Evolutionary conservation across 2,888 invertebrate species (phyloP).

Genomic region (Laothoe populi): DNA sequence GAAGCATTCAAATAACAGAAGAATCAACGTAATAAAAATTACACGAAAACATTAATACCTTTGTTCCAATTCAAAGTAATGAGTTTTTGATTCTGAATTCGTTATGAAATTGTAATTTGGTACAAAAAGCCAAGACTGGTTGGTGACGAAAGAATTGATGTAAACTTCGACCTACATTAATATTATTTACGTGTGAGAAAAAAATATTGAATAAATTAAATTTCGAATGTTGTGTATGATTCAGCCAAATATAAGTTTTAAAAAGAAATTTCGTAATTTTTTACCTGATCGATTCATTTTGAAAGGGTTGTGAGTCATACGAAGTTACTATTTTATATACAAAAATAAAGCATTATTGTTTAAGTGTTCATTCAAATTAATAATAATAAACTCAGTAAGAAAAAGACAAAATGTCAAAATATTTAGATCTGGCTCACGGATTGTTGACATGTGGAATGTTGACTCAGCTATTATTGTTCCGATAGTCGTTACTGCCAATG

Average conservation of each 20-base stretch:
- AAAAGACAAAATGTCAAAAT: no score
- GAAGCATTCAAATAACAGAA: not conserved
- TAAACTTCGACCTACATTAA: constrained; percentile 11
- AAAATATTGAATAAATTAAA: not conserved
- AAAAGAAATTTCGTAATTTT: not conserved
- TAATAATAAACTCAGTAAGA: no score
- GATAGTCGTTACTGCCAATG: no score
- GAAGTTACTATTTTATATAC: not conserved
- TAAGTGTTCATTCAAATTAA: no score
- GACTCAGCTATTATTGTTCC: no score
- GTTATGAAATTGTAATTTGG: constrained; percentile 12
- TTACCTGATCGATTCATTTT: not conserved
- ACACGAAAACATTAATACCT: not conserved
- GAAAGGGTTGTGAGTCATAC: not conserved
- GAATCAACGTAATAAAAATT: not conserved
- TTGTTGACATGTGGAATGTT: no score
- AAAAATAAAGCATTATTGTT: no score
- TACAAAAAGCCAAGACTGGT: not conserved
- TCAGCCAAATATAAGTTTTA: not conserved
- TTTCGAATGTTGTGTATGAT: not conserved
- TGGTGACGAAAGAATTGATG: not conserved
- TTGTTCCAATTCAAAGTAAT: not conserved
- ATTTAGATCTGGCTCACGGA: no score
- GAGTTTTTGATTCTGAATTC: not conserved
- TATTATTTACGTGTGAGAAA: constrained; percentile 2